Evolutionary conservation across 2,888 invertebrate genomes (phyloP).

Genomic region (Caenorhabditis zanzibari): DNA sequence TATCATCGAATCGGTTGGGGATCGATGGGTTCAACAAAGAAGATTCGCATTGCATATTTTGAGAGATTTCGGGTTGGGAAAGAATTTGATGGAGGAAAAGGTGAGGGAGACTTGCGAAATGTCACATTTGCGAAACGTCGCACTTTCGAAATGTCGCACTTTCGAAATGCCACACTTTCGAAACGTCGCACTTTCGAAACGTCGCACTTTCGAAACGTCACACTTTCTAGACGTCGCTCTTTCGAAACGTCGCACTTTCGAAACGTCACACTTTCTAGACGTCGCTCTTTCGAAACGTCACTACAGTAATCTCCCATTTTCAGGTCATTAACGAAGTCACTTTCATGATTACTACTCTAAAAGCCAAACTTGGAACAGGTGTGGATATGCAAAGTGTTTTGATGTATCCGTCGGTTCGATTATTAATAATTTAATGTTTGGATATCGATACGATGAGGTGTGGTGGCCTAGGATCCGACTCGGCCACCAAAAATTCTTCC

Average conservation of each 20-base stretch:
- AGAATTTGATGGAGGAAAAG: conserved; percentile 66
- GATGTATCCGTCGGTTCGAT: conserved; percentile 64
- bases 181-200: too few species aligned
- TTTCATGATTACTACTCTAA: neutral
- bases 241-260: too few species aligned
- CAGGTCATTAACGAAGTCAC: conserved; percentile 42
- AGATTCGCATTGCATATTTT: conserved; percentile 65
- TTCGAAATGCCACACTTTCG: too few species aligned
- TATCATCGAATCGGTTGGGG: conserved; percentile 41
- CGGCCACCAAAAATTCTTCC: neutral
- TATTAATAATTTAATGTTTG: conserved; percentile 67
- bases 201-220: too few species aligned
- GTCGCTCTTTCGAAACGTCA: too few species aligned
- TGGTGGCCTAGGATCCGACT: neutral
- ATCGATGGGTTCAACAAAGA: conserved; percentile 47
- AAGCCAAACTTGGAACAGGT: neutral
- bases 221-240: too few species aligned
- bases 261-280: too few species aligned
- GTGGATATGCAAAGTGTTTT: conserved; percentile 54
- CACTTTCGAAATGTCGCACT: too few species aligned
- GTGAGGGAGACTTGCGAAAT: too few species aligned
- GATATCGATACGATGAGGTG: conserved; percentile 71
- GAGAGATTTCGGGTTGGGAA: conserved; percentile 69
- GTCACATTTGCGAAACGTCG: too few species aligned
- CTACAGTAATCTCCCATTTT: neutral